Percentiles rank a stretch among this genome's conserved stretches.
Conservation (phyloP, 2,797 vertebrate genomes). For the Arnoldichthys spilopterus region DNA sequence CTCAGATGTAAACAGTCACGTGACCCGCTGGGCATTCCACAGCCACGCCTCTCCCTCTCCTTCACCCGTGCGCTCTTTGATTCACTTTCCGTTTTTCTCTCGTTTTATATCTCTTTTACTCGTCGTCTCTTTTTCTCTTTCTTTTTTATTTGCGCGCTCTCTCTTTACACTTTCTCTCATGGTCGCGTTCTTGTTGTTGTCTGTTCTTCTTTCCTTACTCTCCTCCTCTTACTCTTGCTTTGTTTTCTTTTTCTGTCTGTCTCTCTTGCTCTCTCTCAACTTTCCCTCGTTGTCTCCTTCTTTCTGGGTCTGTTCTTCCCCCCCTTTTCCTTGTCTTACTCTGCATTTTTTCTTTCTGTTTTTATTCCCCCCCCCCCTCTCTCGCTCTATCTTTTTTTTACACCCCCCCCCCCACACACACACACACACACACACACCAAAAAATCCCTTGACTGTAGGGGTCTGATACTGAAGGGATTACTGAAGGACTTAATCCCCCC, state of each 20-base stretch:
- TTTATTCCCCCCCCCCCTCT: background rate
- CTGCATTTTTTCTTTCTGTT: background rate
- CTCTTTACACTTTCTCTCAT: background rate
- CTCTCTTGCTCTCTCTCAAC: too few relatives aligned
- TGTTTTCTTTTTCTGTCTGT: too few relatives aligned
- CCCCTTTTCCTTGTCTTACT: constrained; percentile 17
- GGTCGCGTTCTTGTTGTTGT: background rate
- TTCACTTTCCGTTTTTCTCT: background rate
- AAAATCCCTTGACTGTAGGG: constrained; percentile 17
- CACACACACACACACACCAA: background rate
- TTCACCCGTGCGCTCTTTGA: constrained; percentile 36
- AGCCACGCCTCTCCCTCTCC: constrained; percentile 58
- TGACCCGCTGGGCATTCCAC: constrained; percentile 61
- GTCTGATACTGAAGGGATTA: constrained; percentile 64
- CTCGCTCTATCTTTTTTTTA: background rate
- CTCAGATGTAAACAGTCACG: constrained; percentile 67
- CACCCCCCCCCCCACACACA: background rate
- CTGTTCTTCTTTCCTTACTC: background rate
- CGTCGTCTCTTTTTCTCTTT: background rate
- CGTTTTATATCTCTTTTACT: constrained; percentile 45
- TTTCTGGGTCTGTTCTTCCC: background rate
- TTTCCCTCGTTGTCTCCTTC: background rate
- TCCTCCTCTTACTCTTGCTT: background rate
- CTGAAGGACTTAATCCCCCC: constrained; percentile 38
- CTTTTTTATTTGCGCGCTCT: background rate